A percentile compares a stretch with the other conserved stretches of the same genome.
Conservation (phyloP, 2,797 vertebrate genomes). For the Gephyroberyx darwinii region DNA sequence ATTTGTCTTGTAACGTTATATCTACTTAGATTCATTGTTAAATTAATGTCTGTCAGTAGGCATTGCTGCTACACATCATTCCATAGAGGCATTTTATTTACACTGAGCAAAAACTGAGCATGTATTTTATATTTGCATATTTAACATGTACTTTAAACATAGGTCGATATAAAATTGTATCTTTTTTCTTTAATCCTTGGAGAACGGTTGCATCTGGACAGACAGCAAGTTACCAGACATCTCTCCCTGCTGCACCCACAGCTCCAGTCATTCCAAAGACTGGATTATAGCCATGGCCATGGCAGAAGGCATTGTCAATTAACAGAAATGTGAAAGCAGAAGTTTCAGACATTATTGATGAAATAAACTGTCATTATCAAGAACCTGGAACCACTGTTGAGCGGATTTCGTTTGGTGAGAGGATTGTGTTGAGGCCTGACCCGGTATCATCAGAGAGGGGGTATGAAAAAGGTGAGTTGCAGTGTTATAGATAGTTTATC, state of each 20-base stretch:
- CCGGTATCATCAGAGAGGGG: conserved; percentile 85
- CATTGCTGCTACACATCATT: no score
- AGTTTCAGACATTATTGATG: background rate
- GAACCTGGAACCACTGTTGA: conserved; percentile 92
- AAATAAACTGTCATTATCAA: conserved; percentile 54
- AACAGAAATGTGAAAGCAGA: background rate
- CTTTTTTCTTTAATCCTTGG: conserved; percentile 51
- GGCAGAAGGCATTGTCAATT: conserved; percentile 74
- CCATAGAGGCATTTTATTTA: no score
- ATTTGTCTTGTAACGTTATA: no score
- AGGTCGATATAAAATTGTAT: background rate
- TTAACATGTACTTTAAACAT: background rate
- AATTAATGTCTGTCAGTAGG: no score
- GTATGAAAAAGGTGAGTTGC: conserved; percentile 91
- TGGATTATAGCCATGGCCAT: conserved; percentile 91
- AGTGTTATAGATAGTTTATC: background rate
- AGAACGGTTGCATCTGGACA: conserved; percentile 70
- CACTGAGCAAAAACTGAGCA: no score
- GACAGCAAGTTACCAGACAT: conserved; percentile 62
- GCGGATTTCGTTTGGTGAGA: conserved; percentile 95
- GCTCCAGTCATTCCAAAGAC: conserved; percentile 89
- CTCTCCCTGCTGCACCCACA: conserved; percentile 75
- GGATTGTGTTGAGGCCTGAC: conserved; percentile 93
- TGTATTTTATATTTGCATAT: background rate
- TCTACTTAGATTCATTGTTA: no score